Evolutionary conservation across 1,140 invertebrate genomes (phyloP).

Genomic region (Eupeodes corollae): DNA sequence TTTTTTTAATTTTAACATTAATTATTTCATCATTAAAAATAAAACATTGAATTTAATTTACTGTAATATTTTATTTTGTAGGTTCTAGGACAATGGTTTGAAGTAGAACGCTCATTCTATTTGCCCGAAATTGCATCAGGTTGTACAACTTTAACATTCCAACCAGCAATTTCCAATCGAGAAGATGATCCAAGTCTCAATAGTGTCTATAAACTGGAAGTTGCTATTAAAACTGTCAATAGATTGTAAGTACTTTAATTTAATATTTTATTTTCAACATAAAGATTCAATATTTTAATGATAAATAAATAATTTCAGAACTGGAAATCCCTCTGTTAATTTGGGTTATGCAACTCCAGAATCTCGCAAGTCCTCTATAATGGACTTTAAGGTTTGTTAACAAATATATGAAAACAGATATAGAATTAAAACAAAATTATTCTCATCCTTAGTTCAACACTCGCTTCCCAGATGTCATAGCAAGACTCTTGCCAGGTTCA

Average conservation of each 20-base stretch:
- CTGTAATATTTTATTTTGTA: conserved; percentile 19
- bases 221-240: conserved; percentile 47
- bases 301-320: conserved; percentile 11
- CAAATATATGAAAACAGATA: background rate
- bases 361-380: conserved; percentile 31
- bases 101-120: conserved; percentile 60
- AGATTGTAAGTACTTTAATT: conserved; percentile 43
- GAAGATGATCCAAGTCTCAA: conserved; percentile 32
- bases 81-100: conserved; percentile 59
- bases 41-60: no score
- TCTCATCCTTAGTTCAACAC: conserved; percentile 43
- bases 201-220: conserved; percentile 39
- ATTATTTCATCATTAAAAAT: no score
- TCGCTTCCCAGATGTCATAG: conserved; percentile 48
- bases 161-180: conserved; percentile 32
- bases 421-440: background rate
- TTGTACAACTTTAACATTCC: conserved; percentile 49
- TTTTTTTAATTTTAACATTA: no score
- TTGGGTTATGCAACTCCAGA: conserved; percentile 32
- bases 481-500: conserved; percentile 51
- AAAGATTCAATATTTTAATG: background rate
- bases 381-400: conserved; percentile 33
- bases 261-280: background rate
- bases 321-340: conserved; percentile 31
- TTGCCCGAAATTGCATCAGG: conserved; percentile 52